Evolutionary conservation across 2,888 invertebrate genomes (phyloP).

Genomic region (Drosophila atroscutellata): DNA sequence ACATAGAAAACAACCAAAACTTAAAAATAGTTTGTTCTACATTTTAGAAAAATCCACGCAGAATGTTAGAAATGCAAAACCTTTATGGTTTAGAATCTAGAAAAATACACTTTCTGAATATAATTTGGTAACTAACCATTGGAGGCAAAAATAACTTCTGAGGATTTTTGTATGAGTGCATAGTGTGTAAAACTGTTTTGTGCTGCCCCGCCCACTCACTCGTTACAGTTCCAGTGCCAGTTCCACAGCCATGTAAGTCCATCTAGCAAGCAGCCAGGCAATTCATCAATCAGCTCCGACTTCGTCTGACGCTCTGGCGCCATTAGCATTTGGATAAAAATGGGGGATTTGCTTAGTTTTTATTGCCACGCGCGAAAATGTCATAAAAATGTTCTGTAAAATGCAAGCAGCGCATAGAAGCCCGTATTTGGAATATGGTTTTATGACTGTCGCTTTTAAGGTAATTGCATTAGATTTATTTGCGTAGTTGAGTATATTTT

Average conservation of each 20-base stretch:
- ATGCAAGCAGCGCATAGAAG: constrained; percentile 29
- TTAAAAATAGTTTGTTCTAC: too few relatives aligned
- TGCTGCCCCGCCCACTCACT: not conserved
- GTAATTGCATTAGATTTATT: constrained; percentile 69
- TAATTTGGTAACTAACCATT: not conserved
- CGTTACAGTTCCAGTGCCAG: not conserved
- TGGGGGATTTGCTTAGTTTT: constrained; percentile 68
- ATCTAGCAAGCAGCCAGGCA: constrained; percentile 19
- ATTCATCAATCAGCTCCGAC: constrained; percentile 59
- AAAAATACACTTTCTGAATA: too few relatives aligned
- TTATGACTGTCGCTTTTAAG: constrained; percentile 68
- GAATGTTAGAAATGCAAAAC: too few relatives aligned
- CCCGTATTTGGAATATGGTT: constrained; percentile 48
- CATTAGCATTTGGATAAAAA: constrained; percentile 67
- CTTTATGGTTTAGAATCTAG: too few relatives aligned
- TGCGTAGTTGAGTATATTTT: constrained; percentile 36
- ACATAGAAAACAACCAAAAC: too few relatives aligned
- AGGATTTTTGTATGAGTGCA: not conserved
- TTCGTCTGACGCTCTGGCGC: constrained; percentile 45
- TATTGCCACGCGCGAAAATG: constrained; percentile 69
- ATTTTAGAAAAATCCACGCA: too few relatives aligned
- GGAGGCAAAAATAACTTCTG: not conserved
- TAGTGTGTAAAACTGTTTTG: not conserved
- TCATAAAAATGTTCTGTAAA: constrained; percentile 72
- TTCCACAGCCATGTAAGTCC: constrained; percentile 17